Conservation (phyloP, 2,113 vertebrate species). For the Blennius ocellaris region DNA sequence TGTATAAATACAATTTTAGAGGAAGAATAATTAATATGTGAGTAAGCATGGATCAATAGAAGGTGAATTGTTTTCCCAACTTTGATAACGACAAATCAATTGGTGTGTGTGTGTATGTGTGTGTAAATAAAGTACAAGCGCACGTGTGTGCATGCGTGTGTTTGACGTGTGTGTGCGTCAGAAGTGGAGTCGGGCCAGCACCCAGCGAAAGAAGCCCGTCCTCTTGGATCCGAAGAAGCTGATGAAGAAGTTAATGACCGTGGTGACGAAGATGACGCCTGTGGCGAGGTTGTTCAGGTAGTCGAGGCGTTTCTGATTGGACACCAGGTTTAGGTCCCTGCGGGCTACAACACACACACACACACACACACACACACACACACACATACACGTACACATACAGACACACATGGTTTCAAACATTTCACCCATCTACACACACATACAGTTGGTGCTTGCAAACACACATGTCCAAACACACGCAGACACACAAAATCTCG, state of each 20-base stretch:
- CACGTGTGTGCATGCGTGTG: neutral
- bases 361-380: slow-evolving; percentile 43
- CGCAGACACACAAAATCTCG: neutral
- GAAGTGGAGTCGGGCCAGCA: slow-evolving; percentile 78
- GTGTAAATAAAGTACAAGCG: neutral
- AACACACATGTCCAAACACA: slow-evolving; percentile 30
- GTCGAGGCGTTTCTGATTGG: slow-evolving; percentile 80
- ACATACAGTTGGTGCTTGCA: neutral
- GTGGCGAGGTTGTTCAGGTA: slow-evolving; percentile 79
- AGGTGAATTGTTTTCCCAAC: slow-evolving; percentile 24
- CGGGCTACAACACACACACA: slow-evolving; percentile 68
- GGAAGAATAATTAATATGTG: neutral
- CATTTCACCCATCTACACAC: slow-evolving; percentile 46
- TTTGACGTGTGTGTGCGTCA: slow-evolving; percentile 45
- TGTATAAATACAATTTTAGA: slow-evolving; percentile 13
- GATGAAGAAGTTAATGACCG: slow-evolving; percentile 76
- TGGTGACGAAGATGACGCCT: slow-evolving; percentile 72
- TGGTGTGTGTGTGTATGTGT: neutral
- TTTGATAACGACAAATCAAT: neutral
- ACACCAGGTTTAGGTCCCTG: slow-evolving; percentile 79
- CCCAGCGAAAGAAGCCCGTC: slow-evolving; percentile 81
- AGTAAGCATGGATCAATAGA: neutral
- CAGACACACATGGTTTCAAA: slow-evolving; percentile 54
- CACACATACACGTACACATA: slow-evolving; percentile 43
- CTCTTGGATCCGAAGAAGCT: slow-evolving; percentile 81